Conservation (phyloP, 1,140 invertebrate species). For the Camponotus vicinus region DNA sequence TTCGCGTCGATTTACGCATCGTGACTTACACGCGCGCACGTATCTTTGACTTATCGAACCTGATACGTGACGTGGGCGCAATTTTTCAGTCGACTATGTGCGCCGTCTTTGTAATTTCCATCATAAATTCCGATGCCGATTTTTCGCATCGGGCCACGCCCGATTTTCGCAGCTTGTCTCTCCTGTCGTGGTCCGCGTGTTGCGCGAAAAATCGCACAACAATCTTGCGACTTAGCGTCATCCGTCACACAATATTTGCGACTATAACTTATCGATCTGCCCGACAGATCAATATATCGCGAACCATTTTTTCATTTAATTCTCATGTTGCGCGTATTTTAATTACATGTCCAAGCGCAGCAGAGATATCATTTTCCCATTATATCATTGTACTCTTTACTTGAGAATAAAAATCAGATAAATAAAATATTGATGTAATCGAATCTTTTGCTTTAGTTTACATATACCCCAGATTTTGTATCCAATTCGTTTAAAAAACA, state of each 20-base stretch:
- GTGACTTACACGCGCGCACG: constrained; percentile 40
- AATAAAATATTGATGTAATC: not conserved
- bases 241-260: constrained; percentile 35
- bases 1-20: constrained; percentile 57
- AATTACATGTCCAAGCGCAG: constrained; percentile 5
- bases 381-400: not conserved
- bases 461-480: not conserved
- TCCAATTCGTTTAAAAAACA: not conserved
- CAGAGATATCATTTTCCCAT: constrained; percentile 26
- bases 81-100: constrained; percentile 45
- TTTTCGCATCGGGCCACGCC: constrained; percentile 35
- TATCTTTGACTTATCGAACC: constrained; percentile 56
- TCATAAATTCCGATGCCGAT: constrained; percentile 55
- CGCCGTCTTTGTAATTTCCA: constrained; percentile 54
- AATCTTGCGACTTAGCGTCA: constrained; percentile 50
- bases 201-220: constrained; percentile 25
- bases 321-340: constrained; percentile 18
- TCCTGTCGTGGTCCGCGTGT: too few species aligned
- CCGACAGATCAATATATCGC: constrained; percentile 40
- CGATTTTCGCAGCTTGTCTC: constrained; percentile 27
- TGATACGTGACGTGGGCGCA: constrained; percentile 43
- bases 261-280: constrained; percentile 43
- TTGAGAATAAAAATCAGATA: not conserved
- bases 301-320: constrained; percentile 16
- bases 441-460: not conserved